phyloP scores from a whole-genome alignment of 1,140 invertebrate species.

The Agrilus planipennis region DNA sequence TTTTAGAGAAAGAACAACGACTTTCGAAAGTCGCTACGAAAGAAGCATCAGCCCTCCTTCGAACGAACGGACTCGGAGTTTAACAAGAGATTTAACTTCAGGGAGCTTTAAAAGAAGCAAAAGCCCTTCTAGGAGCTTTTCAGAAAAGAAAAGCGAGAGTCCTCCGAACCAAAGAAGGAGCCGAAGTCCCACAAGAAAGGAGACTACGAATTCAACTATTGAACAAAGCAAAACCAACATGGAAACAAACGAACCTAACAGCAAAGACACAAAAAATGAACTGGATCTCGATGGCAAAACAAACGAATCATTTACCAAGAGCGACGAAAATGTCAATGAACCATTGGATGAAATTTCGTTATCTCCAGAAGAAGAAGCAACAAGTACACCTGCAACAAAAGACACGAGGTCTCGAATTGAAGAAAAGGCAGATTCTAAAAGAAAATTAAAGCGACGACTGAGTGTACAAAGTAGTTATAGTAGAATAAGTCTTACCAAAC shows the following conservation, averaged over 20 bases:
- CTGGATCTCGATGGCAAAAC: too few species aligned
- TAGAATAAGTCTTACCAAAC: conserved; percentile 25
- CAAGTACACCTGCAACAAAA: background rate
- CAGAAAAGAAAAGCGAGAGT: conserved; percentile 1
- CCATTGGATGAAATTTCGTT: background rate
- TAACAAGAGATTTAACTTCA: too few species aligned
- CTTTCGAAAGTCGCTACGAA: too few species aligned
- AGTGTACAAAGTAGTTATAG: conserved; percentile 28
- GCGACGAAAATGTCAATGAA: conserved; percentile 2
- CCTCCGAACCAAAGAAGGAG: too few species aligned
- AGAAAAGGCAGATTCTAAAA: conserved; percentile 23
- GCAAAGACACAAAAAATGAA: too few species aligned
- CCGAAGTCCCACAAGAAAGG: background rate
- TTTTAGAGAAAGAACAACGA: too few species aligned
- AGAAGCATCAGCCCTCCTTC: too few species aligned
- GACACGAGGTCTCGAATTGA: conserved; percentile 7
- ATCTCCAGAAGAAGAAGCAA: background rate
- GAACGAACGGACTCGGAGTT: too few species aligned
- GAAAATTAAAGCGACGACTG: conserved; percentile 26
- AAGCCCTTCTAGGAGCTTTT: too few species aligned
- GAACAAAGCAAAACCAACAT: too few species aligned
- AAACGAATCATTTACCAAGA: background rate
- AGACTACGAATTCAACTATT: background rate
- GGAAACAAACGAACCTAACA: too few species aligned
- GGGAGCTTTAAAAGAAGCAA: too few species aligned